Base-by-base conservation (phyloP, 2,797 vertebrate species). In the Galago senegalensis region DNA sequence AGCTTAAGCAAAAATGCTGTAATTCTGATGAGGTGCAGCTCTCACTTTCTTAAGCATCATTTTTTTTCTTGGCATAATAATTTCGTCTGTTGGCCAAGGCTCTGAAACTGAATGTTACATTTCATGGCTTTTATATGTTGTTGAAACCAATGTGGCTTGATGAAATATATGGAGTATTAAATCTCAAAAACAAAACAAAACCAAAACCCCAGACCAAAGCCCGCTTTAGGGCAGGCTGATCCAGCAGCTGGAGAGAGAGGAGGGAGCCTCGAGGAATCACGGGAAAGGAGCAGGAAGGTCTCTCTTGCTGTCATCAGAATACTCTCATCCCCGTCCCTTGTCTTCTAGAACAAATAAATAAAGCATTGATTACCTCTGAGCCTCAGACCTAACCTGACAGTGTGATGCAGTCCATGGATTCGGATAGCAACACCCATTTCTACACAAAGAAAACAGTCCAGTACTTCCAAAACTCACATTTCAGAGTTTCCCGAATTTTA, bases 71-170 rank as follows among this genome's bases (percentile, higher is more conserved):
- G 10, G 72, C 43, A 53, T 87, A 87, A 82, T 53, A 81, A 85
- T 92, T 92, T 97, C 75, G 81, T 95, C 80, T 96, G 85, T 90
- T 92, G 87, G 93, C 82, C 79, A 76, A 72, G 69, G 23, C 83
- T 92, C 76, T 93, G 61, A 87, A 95, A 81, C 46, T 73, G 70
- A 93, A 93, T 83, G 94, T 89, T 82, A 90, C 61, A 96, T 97
- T 92, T 92, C 95, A 87, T 92, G 93, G 73, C 23, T 94, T 97
- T 96, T 97, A 79, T 61, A 72, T 87, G 81, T 85, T 91, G 92
- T 89, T 95, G 90, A 97, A 96, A 63, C 72, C 65, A 92, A 72
- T n/a, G n/a, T 81, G 69, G 25, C 7, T 10, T 87, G 91, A 80
- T 89, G 95, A 95, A 89, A 89, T 95, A 49, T 18, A 89, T 43